phyloP scores from a whole-genome alignment of 1,140 invertebrate species.

The Drosophila micromelanica region DNA sequence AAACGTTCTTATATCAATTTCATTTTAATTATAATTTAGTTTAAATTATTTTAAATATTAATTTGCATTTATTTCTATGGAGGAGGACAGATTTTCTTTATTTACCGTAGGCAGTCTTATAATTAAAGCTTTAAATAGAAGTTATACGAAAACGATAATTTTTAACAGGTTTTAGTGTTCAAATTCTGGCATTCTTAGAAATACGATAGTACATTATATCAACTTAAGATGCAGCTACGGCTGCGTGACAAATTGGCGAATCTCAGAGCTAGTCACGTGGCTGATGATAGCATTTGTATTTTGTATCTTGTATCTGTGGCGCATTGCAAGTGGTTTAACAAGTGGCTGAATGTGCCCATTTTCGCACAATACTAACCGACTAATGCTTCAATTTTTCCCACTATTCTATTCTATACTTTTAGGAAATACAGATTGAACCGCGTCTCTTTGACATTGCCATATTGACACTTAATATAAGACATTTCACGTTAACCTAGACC shows the following conservation, averaged over 20 bases:
- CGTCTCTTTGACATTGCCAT: constrained; percentile 83
- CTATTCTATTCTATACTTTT: constrained; percentile 45
- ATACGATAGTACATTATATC: background rate
- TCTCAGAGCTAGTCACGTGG: constrained; percentile 26
- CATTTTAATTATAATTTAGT: too few relatives aligned
- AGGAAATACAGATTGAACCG: constrained; percentile 76
- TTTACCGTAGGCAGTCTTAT: too few relatives aligned
- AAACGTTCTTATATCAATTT: too few relatives aligned
- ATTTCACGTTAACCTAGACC: constrained; percentile 55
- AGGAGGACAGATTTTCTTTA: too few relatives aligned
- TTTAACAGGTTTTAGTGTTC: constrained; percentile 6
- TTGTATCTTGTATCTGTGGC: constrained; percentile 1
- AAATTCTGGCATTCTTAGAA: background rate
- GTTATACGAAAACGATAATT: background rate
- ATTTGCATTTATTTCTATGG: too few relatives aligned
- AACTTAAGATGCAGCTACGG: background rate
- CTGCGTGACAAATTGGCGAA: constrained; percentile 10
- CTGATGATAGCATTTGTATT: constrained; percentile 6
- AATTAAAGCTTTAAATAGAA: too few relatives aligned
- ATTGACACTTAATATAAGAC: constrained; percentile 77
- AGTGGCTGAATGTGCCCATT: constrained; percentile 25
- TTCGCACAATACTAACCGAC: constrained; percentile 5
- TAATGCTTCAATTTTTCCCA: constrained; percentile 40
- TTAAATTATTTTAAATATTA: too few relatives aligned
- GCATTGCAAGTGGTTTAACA: constrained; percentile 59